Conservation (phyloP, 2,888 invertebrate species). For the Nomada ruficornis region DNA sequence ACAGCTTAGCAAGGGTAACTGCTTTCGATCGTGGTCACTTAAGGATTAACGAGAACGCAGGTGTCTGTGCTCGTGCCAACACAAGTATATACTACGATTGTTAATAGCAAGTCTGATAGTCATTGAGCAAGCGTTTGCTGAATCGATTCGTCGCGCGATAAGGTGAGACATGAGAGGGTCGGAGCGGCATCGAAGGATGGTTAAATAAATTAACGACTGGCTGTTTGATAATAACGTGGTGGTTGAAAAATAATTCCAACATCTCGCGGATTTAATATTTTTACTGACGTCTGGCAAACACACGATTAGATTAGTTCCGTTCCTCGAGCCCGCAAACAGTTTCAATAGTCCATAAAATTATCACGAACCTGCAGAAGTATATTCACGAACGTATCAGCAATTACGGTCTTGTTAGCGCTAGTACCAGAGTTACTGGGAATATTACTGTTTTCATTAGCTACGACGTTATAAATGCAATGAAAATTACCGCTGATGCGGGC, state of each 20-base stretch:
- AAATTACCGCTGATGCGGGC: neutral
- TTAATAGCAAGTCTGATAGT: neutral
- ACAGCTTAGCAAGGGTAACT: slow-evolving; percentile 15
- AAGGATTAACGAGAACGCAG: slow-evolving; percentile 16
- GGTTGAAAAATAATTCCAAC: neutral
- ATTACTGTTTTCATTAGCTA: neutral
- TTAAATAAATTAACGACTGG: neutral
- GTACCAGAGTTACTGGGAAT: neutral
- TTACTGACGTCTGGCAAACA: no score
- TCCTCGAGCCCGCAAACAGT: neutral
- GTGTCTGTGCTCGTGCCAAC: neutral
- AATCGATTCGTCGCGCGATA: neutral
- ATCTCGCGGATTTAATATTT: neutral
- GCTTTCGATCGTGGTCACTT: slow-evolving; percentile 20
- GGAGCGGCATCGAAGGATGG: neutral
- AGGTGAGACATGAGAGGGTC: neutral
- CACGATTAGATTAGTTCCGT: neutral
- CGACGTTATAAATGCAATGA: neutral
- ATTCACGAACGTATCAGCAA: neutral
- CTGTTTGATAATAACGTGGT: neutral
- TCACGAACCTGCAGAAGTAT: no score
- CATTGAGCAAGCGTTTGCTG: slow-evolving; percentile 2
- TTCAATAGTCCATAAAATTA: neutral
- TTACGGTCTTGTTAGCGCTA: neutral
- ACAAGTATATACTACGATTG: neutral